Evolutionary conservation across 2,888 invertebrate genomes (phyloP), one percentile per base, ranked within the genome.

Genomic region (Myopa tessellatipennis): DNA sequence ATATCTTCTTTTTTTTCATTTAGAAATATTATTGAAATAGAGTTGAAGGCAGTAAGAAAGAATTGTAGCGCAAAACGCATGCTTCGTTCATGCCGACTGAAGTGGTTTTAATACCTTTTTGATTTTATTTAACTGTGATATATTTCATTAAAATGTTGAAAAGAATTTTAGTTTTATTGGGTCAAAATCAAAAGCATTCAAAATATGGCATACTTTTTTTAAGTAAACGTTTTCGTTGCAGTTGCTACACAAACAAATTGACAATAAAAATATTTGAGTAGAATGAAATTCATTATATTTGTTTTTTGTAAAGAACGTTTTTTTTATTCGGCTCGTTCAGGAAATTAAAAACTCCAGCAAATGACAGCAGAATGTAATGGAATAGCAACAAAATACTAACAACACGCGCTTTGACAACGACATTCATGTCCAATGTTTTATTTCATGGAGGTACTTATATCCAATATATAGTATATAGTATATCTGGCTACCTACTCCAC

Each of bases 361-460:
- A 67, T 67, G 67, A 67, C 67, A 67, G 36, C n/a, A 67, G 14
- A 67, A 67, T 14, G 38, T 67, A 8, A 67, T 36, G 40, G n/a
- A n/a, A 38, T 40, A 67, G 38, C 36, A n/a, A n/a, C 65, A 65
- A 38, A 65, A 38, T 3, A 65, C 36, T 38, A 67, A 67, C n/a
- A 40, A 40, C 55, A 55, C 16, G 10, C 5, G n/a, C 55, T n/a
- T 55, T 55, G 16, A 16, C 4, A 55, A n/a, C 36, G 38, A 65
- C 36, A 65, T 10, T 26, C 55, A n/a, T 12, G 18, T 18, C 34
- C 36, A 65, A 36, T 38, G n/a, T 38, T 40, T 16, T 16, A 34
- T 38, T 40, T 38, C 16, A 67, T 67, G 18, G 63, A 45, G 45
- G 7, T 45, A 45, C 45, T n/a, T 63, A 34, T 63, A 63, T 63